These are phyloP conservation scores for Cydia pomonella DNA, from an alignment of 1,140 invertebrate species.

Conservation along the genomic window DNA sequence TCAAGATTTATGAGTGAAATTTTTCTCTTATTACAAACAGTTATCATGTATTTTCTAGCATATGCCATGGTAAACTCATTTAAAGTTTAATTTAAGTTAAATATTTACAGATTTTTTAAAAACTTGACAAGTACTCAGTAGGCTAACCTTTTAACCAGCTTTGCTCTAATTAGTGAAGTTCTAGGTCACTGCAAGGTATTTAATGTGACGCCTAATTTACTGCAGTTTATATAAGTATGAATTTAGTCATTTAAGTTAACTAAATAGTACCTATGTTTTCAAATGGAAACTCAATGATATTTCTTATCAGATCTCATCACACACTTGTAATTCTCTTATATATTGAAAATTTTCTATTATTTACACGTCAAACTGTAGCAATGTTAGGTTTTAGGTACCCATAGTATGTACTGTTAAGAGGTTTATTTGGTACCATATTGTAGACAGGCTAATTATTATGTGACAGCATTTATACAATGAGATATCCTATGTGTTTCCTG, in stretches of 20 bases:
- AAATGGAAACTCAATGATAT: not conserved
- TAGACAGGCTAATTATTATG: slow-evolving; percentile 8
- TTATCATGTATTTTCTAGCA: not conserved
- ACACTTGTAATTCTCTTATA: not conserved
- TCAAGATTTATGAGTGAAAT: slow-evolving; percentile 48
- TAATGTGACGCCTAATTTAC: not conserved
- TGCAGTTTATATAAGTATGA: slow-evolving; percentile 40
- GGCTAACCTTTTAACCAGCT: not conserved
- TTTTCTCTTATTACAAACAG: slow-evolving; percentile 18
- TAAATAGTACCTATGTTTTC: not conserved
- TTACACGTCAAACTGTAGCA: no score
- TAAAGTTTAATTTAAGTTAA: not conserved
- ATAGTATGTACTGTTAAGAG: not conserved
- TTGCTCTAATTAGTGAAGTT: slow-evolving; percentile 3
- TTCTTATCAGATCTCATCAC: slow-evolving; percentile 2
- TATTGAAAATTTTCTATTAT: not conserved
- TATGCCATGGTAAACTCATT: not conserved
- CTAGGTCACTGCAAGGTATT: slow-evolving; percentile 1
- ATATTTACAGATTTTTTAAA: not conserved
- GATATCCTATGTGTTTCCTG: not conserved
- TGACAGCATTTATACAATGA: not conserved
- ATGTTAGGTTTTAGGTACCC: not conserved
- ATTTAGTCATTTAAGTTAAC: not conserved
- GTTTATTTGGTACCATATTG: slow-evolving; percentile 7
- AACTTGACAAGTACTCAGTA: not conserved